These are phyloP conservation scores for Slavum lentiscoides DNA, from an alignment of 2,888 invertebrate species.

Conservation along the genomic window DNA sequence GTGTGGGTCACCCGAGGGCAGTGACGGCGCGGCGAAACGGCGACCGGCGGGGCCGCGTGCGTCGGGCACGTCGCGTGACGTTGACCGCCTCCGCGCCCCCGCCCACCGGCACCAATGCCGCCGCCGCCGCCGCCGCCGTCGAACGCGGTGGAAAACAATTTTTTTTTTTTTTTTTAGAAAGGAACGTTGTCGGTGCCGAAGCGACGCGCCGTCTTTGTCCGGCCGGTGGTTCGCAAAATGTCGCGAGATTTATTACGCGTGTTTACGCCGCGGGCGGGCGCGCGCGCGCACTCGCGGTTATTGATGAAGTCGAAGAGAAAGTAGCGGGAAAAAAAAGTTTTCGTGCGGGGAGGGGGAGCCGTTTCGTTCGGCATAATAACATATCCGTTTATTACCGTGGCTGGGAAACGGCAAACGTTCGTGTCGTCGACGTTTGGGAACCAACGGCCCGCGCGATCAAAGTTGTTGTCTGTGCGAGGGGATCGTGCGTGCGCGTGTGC, in stretches of 20 bases:
- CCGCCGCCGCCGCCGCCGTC: neutral
- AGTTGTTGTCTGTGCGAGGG: neutral
- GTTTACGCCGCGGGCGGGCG: no score
- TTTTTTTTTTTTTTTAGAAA: conserved; percentile 28
- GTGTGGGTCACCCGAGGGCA: conserved; percentile 50
- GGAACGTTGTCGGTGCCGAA: conserved; percentile 16
- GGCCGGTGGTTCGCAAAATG: conserved; percentile 20
- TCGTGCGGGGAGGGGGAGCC: no score
- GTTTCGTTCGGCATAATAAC: no score
- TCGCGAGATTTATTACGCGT: no score
- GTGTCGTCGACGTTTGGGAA: neutral
- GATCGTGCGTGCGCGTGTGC: neutral
- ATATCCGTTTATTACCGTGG: neutral
- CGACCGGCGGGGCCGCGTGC: conserved; percentile 1
- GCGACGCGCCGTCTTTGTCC: neutral
- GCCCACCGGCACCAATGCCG: conserved; percentile 36
- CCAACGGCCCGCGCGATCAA: neutral
- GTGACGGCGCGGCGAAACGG: conserved; percentile 20
- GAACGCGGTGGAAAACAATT: neutral
- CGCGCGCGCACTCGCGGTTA: no score
- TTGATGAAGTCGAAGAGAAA: no score
- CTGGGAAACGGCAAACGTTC: neutral
- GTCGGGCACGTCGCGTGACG: conserved; percentile 19
- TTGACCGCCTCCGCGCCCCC: conserved; percentile 52
- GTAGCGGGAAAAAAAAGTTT: no score